Conservation (phyloP, 2,113 vertebrate species). For the Heteronetta atricapilla region DNA sequence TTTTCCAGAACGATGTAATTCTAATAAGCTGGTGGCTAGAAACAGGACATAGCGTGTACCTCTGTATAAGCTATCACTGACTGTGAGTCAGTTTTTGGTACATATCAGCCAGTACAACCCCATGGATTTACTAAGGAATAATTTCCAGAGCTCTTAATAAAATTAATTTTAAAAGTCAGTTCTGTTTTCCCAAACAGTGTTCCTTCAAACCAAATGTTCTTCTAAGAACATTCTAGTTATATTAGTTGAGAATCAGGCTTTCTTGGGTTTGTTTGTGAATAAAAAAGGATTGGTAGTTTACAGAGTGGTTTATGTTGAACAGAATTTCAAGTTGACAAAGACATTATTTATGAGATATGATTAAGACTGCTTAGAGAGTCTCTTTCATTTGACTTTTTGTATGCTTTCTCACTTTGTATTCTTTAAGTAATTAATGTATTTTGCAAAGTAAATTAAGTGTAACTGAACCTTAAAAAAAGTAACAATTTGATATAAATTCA, state of each 20-base stretch:
- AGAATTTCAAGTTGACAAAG: background rate
- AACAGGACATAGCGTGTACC: background rate
- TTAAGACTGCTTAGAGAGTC: background rate
- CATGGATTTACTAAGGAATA: background rate
- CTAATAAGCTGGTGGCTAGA: background rate
- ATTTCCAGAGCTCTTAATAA: constrained; percentile 14
- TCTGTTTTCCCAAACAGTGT: background rate
- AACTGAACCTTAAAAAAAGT: background rate
- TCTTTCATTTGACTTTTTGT: background rate
- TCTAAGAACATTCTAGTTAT: background rate
- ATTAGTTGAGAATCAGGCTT: background rate
- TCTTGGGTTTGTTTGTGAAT: background rate
- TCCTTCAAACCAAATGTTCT: background rate
- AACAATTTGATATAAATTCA: background rate
- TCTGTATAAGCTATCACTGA: background rate
- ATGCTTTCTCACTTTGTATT: background rate
- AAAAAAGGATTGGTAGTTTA: background rate
- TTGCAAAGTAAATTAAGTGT: background rate
- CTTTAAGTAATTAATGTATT: background rate
- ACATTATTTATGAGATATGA: background rate
- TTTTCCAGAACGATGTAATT: background rate
- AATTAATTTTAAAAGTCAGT: background rate
- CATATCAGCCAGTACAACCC: background rate
- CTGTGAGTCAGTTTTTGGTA: background rate
- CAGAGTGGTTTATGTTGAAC: background rate